These are phyloP conservation scores for Keiferia lycopersicella DNA, from an alignment of 2,888 invertebrate species.

Conservation along the genomic window DNA sequence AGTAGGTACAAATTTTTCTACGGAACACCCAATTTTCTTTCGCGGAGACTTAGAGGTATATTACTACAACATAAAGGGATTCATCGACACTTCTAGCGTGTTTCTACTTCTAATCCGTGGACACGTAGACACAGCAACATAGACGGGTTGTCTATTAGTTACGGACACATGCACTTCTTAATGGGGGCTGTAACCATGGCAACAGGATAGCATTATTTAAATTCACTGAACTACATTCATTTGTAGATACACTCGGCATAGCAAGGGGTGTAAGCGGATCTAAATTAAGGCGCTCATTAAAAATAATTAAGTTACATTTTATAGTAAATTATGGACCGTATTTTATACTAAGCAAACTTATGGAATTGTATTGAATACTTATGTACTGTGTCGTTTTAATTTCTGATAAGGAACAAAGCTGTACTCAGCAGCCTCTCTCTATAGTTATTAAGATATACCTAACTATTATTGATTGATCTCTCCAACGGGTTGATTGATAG, in stretches of 20 bases:
- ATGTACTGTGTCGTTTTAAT: no score
- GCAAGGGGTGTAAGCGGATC: background rate
- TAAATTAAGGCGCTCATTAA: background rate
- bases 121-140: constrained; percentile 17
- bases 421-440: no score
- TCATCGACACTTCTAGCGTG: background rate
- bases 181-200: constrained; percentile 52
- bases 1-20: no score
- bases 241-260: constrained; percentile 1
- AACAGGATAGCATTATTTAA: constrained; percentile 34
- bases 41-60: no score
- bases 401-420: no score
- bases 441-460: no score
- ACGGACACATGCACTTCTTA: constrained; percentile 65
- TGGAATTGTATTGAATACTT: no score
- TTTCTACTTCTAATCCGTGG: background rate
- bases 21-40: no score
- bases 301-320: background rate
- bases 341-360: no score
- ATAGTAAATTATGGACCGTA: background rate
- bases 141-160: constrained; percentile 50
- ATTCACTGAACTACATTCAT: constrained; percentile 18
- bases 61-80: no score
- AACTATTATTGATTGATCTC: no score
- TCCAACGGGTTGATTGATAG: no score